Base-by-base conservation (phyloP, 2,888 invertebrate genomes). In the Theristus sp. region DNA sequence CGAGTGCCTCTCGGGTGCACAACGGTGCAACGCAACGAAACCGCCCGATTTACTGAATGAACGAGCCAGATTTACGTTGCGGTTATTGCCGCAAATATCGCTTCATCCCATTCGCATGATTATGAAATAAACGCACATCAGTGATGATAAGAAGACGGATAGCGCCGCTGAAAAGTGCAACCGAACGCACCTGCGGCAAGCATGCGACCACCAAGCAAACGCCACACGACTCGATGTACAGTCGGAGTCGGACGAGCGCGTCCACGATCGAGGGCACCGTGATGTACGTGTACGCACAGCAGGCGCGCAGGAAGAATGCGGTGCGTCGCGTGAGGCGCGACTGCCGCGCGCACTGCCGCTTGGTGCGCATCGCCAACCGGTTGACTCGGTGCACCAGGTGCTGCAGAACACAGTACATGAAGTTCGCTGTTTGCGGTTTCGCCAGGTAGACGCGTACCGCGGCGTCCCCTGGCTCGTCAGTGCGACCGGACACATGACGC, bases 261-360 rank as follows among this genome's bases (percentile, higher is more conserved):
- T 85, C 85, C 68, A 81, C 82, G 46, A 96, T 82, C 22, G 93
- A 93, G n/a, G 96, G 96, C 73, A 91, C 87, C 13, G 94, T 94
- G 64, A 96, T 91, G 76, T 85, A 94, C 75, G 86, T 85, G 77
- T 88, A 96, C 0, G 96, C 94, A 55, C 88, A 85, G 78, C 94
- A 94, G 1, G 94, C 93, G 1, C 57, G 31, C 2, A 96, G 94
- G 55, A 88, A 85, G 78, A 94, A 94, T 1, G 94, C 93, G 66
- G 1, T 74, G 73, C 55, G 74, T 58, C 70, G 59, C 59, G 6
- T 49, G 13, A 49, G 6, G 49, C 13, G 6, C 3, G 3, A 3
- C n/a, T 53, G 49, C 1, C 29, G 52, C 17, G 3, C n/a, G 28
- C 26, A 10, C 49, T 81, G 78, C 22, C 81, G 84, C 71, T 81